These are phyloP conservation scores for Xestia rhomboidea DNA, from an alignment of 2,888 invertebrate species.

Conservation along the genomic window DNA sequence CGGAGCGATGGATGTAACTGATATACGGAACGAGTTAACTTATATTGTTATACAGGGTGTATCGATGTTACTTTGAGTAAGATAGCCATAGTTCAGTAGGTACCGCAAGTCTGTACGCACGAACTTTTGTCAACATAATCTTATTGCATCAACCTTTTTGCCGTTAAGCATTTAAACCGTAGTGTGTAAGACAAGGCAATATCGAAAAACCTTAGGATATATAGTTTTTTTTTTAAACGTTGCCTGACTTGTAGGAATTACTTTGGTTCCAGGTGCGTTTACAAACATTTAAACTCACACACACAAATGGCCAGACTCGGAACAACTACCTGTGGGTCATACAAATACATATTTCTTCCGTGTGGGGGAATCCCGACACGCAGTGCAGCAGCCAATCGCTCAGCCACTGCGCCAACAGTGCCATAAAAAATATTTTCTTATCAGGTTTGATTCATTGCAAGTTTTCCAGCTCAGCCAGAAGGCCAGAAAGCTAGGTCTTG, in stretches of 20 bases:
- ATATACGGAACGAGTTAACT: conserved; percentile 46
- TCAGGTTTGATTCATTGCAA: background rate
- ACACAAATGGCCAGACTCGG: too few relatives aligned
- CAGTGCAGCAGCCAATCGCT: too few relatives aligned
- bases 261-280: too few relatives aligned
- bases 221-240: too few relatives aligned
- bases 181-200: background rate
- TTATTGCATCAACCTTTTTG: background rate
- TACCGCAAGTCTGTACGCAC: background rate
- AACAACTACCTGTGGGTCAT: too few relatives aligned
- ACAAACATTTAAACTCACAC: too few relatives aligned
- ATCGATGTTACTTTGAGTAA: background rate
- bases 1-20: conserved; percentile 50
- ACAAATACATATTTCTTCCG: too few relatives aligned
- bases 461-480: background rate
- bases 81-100: background rate
- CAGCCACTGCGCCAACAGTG: too few relatives aligned
- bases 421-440: background rate
- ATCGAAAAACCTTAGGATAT: background rate
- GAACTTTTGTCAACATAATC: background rate
- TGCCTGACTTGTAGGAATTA: too few relatives aligned
- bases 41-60: conserved; percentile 36
- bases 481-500: background rate
- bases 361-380: too few relatives aligned
- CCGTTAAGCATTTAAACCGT: background rate